phyloP scores from a whole-genome alignment of 2,888 invertebrate genomes.

The Amiota mariae region DNA sequence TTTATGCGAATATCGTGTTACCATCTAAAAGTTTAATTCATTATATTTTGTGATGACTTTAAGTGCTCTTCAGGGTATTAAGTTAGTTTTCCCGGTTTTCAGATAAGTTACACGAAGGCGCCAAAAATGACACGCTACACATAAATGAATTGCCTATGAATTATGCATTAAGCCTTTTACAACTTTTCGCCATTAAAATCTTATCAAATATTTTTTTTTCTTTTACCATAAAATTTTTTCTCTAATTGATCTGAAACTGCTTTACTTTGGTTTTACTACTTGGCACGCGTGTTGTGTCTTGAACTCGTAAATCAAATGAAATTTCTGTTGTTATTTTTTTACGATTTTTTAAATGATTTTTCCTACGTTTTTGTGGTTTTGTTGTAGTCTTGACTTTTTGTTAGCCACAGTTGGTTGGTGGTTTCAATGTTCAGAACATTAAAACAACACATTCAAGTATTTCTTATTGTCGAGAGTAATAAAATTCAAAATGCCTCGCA shows the following conservation, averaged over 20 bases:
- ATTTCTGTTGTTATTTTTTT: slow-evolving; percentile 16
- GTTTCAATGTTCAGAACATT: no score
- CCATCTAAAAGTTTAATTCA: slow-evolving; percentile 36
- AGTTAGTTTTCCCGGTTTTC: not conserved
- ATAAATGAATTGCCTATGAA: slow-evolving; percentile 1
- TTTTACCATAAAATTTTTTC: no score
- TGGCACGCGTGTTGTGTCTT: slow-evolving; percentile 11
- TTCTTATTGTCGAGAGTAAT: not conserved
- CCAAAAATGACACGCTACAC: not conserved
- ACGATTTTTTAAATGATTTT: slow-evolving; percentile 35
- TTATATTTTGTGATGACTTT: not conserved
- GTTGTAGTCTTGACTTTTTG: no score
- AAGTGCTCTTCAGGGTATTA: not conserved
- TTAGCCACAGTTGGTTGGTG: no score
- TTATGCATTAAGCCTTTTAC: slow-evolving; percentile 17
- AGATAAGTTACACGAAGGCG: not conserved
- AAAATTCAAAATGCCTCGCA: no score
- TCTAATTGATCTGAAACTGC: not conserved
- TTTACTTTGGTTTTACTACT: not conserved
- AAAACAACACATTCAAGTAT: not conserved
- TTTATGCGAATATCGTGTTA: slow-evolving; percentile 53
- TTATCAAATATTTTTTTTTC: no score
- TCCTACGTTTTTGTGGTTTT: not conserved
- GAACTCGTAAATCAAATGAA: slow-evolving; percentile 2
- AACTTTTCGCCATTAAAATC: slow-evolving; percentile 7